phyloP scores from a whole-genome alignment of 2,888 invertebrate species.

The Trypoxylon attenuatum region DNA sequence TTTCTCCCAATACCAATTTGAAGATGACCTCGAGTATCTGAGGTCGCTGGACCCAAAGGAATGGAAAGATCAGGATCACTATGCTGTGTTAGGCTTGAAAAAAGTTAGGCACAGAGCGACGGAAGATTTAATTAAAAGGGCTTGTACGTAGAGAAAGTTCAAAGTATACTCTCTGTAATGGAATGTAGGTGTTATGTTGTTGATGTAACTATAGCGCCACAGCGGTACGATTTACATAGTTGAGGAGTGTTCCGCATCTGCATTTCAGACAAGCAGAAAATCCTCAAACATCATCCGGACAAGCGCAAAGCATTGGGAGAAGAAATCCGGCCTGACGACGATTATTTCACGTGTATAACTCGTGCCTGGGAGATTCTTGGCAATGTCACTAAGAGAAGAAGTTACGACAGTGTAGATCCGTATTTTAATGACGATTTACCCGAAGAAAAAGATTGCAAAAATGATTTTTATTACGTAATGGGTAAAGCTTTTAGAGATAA shows the following conservation, averaged over 20 bases:
- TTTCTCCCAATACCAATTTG: conserved; percentile 76
- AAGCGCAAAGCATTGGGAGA: conserved; percentile 95
- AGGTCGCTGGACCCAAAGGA: conserved; percentile 94
- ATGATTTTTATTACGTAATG: conserved; percentile 83
- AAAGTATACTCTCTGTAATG: conserved; percentile 42
- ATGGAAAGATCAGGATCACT: conserved; percentile 99
- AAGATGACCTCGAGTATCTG: conserved; percentile 88
- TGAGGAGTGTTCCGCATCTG: conserved; percentile 23
- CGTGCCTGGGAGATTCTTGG: conserved; percentile 96
- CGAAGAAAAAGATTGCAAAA: conserved; percentile 83
- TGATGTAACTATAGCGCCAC: not conserved
- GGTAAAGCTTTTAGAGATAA: conserved; percentile 84
- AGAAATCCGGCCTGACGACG: conserved; percentile 91
- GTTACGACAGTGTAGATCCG: conserved; percentile 98
- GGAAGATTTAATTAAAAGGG: conserved; percentile 94
- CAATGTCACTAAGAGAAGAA: conserved; percentile 85
- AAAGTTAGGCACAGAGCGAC: conserved; percentile 89
- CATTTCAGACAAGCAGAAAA: conserved; percentile 82
- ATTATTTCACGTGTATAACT: conserved; percentile 99
- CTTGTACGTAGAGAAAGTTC: conserved; percentile 81
- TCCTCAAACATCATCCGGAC: conserved; percentile 97
- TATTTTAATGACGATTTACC: conserved; percentile 94
- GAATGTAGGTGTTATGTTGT: conserved; percentile 49
- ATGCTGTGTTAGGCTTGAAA: conserved; percentile 93
- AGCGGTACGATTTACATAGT: conserved; percentile 11